These are phyloP conservation scores for Petromus typicus DNA, from an alignment of 2,113 vertebrate genomes.

Conservation along the genomic window DNA sequence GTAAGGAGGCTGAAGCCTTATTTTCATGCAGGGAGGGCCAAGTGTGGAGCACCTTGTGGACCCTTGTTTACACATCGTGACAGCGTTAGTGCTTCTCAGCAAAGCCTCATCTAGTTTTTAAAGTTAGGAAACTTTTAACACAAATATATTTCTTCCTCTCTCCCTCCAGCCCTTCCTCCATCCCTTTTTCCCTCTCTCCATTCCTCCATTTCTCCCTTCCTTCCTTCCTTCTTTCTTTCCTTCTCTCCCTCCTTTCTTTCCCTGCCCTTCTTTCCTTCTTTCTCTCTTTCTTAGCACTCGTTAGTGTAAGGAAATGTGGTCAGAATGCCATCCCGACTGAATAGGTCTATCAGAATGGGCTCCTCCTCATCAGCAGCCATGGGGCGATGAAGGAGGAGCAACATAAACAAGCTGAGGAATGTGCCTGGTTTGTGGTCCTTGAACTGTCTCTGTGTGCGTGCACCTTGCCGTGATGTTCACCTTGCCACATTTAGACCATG, in stretches of 20 bases:
- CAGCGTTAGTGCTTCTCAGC: not conserved
- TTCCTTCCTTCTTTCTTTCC: not conserved
- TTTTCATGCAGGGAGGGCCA: not conserved
- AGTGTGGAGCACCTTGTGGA: not conserved
- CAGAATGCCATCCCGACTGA: not conserved
- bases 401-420: not conserved
- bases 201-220: not conserved
- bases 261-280: not conserved
- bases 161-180: not conserved
- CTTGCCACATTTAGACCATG: not conserved
- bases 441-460: not conserved
- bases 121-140: not conserved
- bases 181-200: not conserved
- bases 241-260: not conserved
- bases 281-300: not conserved
- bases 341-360: not conserved
- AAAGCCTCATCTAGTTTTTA: not conserved
- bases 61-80: not conserved
- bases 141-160: not conserved
- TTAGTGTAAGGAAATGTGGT: not conserved
- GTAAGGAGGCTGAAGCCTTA: not conserved
- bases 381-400: not conserved
- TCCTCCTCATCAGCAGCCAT: not conserved
- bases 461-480: not conserved
- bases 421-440: not conserved